Evolutionary conservation across 1,140 invertebrate genomes (phyloP).

Genomic region (Scaptomyza montana): DNA sequence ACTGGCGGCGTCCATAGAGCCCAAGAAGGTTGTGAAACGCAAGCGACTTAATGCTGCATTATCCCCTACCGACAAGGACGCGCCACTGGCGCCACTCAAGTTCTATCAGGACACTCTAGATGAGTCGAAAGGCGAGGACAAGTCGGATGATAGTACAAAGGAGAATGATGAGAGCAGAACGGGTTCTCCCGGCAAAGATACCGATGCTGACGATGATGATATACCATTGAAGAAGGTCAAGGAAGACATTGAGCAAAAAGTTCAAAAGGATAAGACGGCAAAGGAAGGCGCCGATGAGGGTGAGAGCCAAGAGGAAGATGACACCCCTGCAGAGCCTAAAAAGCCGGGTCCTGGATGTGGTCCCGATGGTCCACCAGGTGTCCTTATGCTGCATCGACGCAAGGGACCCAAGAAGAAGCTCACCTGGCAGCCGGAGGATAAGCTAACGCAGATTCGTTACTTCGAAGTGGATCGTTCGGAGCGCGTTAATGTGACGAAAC

Average conservation of each 20-base stretch:
- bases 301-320: constrained; percentile 53
- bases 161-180: constrained; percentile 69
- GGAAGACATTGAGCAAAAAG: constrained; percentile 78
- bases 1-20: constrained; percentile 88
- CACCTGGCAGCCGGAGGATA: constrained; percentile 91
- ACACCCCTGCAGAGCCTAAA: constrained; percentile 49
- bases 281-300: constrained; percentile 24
- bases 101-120: constrained; percentile 97
- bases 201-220: constrained; percentile 74
- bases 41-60: constrained; percentile 87
- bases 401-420: constrained; percentile 93
- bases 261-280: constrained; percentile 61
- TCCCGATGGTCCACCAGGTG: constrained; percentile 80
- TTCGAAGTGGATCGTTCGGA: constrained; percentile 98
- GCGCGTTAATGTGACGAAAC: constrained; percentile 96
- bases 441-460: constrained; percentile 92
- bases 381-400: constrained; percentile 79
- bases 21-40: constrained; percentile 89
- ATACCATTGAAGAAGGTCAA: constrained; percentile 82
- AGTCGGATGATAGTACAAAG: constrained; percentile 84
- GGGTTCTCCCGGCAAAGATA: constrained; percentile 68
- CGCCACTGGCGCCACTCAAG: constrained; percentile 87
- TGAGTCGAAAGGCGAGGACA: constrained; percentile 85
- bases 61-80: constrained; percentile 86
- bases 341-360: constrained; percentile 82